phyloP scores from a whole-genome alignment of 2,888 invertebrate genomes.

The Stenodema calcarata region DNA sequence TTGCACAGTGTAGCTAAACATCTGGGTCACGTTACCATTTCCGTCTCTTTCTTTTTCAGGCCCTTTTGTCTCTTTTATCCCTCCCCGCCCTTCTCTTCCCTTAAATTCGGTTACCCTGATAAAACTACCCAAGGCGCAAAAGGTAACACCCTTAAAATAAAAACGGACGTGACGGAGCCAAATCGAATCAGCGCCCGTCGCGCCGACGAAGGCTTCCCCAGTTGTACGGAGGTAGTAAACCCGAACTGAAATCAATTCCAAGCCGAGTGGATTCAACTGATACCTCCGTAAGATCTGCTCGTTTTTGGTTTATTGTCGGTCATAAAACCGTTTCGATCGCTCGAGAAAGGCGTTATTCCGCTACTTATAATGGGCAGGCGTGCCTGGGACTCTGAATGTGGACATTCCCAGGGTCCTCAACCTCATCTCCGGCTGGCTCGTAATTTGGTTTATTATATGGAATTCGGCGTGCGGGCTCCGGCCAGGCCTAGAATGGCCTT shows the following conservation, averaged over 20 bases:
- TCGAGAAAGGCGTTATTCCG: no score
- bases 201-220: neutral
- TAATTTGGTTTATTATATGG: no score
- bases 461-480: no score
- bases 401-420: no score
- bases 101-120: neutral
- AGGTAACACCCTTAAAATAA: constrained; percentile 1
- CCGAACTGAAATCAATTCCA: neutral
- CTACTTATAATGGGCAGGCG: no score
- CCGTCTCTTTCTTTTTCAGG: neutral
- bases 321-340: no score
- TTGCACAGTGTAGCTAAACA: neutral
- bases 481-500: no score
- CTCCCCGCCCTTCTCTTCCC: neutral
- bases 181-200: neutral
- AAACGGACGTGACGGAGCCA: constrained; percentile 1
- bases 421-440: no score
- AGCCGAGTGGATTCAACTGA: neutral
- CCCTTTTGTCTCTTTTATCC: neutral
- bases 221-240: neutral
- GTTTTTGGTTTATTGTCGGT: no score
- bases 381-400: no score
- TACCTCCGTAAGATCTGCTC: neutral
- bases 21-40: neutral
- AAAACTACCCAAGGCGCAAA: neutral